Percentiles rank a stretch among this genome's conserved stretches.
Evolutionary conservation across 2,797 vertebrate genomes (phyloP).

Genomic region (Danionella dracula): DNA sequence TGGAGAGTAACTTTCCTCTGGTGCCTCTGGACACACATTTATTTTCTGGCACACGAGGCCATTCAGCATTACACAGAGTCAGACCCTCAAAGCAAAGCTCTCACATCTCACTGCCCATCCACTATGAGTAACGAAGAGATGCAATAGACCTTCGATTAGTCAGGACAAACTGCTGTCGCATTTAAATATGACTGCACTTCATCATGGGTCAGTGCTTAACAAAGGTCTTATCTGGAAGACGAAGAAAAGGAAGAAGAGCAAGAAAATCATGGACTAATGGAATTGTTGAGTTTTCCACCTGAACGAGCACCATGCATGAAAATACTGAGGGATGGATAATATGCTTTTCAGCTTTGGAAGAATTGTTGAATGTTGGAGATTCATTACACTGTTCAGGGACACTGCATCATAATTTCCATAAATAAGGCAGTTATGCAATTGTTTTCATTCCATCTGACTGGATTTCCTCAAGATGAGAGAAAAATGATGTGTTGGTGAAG

Average conservation of each 20-base stretch:
- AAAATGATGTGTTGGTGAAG: not conserved
- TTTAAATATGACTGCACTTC: slow-evolving; percentile 9
- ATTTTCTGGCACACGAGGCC: slow-evolving; percentile 65
- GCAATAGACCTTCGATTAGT: slow-evolving; percentile 14
- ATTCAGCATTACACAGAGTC: slow-evolving; percentile 52
- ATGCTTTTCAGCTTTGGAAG: not conserved
- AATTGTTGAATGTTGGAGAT: not conserved
- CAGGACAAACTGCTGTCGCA: not conserved
- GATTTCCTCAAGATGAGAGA: not conserved
- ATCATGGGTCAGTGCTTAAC: slow-evolving; percentile 19
- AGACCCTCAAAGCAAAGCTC: slow-evolving; percentile 1
- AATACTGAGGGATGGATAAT: not conserved
- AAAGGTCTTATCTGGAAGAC: not conserved
- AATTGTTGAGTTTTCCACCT: slow-evolving; percentile 3
- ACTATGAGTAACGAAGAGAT: not conserved
- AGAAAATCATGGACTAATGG: not conserved
- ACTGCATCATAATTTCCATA: not conserved
- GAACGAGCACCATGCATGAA: not conserved
- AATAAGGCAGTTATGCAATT: not conserved
- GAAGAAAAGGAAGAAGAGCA: slow-evolving; percentile 1
- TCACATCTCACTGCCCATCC: slow-evolving; percentile 19
- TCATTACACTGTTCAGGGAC: not conserved
- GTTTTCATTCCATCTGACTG: not conserved
- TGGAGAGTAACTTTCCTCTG: slow-evolving; percentile 58
- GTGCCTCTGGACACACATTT: slow-evolving; percentile 68